Base-by-base conservation (phyloP, 2,113 vertebrate genomes). In the Amia ocellicauda region DNA sequence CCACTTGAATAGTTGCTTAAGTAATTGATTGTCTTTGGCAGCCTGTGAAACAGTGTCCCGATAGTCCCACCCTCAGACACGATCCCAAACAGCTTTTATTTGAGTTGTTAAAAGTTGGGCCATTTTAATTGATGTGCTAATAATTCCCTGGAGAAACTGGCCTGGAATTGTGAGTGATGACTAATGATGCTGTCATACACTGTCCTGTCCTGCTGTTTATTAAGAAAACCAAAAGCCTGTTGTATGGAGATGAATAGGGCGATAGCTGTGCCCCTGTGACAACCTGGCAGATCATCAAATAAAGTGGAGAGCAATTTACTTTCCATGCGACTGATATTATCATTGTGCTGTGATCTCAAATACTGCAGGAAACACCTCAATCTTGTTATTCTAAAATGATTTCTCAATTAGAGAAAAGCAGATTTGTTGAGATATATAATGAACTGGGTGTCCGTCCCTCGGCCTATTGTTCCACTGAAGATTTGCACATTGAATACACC, bases 151-250 rank as follows among this genome's bases (percentile, higher is more conserved):
- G 73, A 85, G 83, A 84, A 83, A 74, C 67, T 70, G 63, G 72
- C 70, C 78, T 72, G 75, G 73, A 86, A 85, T 78, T 79, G 67
- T 74, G 83, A 24, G 63, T 74, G 71, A 67, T 86, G 83, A 88
- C 83, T 86, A 84, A 88, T 82, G 83, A 79, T 82, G 77, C 85
- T 83, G 82, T 86, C 84, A 81, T 74, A 70, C 58, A 62, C 74
- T 61, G 73, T 74, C 75, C 62, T 67, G 83, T 83, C 84, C 86
- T 11, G 75, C 82, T 86, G 86, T 74, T 85, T 79, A 83, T 80
- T 81, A 83, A 80, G 10, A 59, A 75, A 73, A 81, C 80, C 23
- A 22, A 77, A 69, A 74, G 49, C 13, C n/a, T 80, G 76, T 82
- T 77, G 52, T 28, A 84, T 82, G 80, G 84, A 88, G 85, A 91